Conservation (phyloP, 2,797 vertebrate species). For the Enteromius anoplus region DNA sequence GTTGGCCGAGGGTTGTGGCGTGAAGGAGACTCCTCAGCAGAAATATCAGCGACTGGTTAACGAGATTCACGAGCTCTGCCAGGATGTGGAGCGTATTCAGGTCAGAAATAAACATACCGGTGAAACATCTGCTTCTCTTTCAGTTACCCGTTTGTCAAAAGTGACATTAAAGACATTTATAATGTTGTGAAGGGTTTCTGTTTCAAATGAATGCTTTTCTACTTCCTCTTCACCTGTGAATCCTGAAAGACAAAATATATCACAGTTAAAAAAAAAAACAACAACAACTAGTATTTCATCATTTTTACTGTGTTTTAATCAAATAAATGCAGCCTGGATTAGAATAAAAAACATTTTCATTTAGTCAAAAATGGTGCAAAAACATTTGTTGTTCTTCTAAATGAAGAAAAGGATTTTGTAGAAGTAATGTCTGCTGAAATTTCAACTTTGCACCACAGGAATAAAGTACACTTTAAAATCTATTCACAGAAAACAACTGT, state of each 20-base stretch:
- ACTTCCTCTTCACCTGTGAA: too few relatives aligned
- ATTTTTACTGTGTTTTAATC: too few relatives aligned
- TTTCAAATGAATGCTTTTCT: too few relatives aligned
- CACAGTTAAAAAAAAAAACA: too few relatives aligned
- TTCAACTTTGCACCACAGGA: background rate
- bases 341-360: background rate
- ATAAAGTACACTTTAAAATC: background rate
- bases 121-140: background rate
- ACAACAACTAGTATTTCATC: too few relatives aligned
- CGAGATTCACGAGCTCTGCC: constrained; percentile 91
- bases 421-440: background rate
- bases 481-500: background rate
- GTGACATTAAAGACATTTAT: too few relatives aligned
- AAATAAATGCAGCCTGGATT: too few relatives aligned
- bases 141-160: background rate
- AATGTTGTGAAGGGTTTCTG: too few relatives aligned
- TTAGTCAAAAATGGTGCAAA: background rate
- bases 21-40: constrained; percentile 94
- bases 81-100: constrained; percentile 92
- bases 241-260: too few relatives aligned
- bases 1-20: constrained; percentile 88
- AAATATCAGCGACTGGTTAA: constrained; percentile 92
- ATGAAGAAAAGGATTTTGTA: too few relatives aligned
- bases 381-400: background rate
- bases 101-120: constrained; percentile 64